Evolutionary conservation across 2,797 vertebrate species (phyloP), one percentile per base, ranked within the genome.

Genomic region (Schizopygopsis malacanthus): DNA sequence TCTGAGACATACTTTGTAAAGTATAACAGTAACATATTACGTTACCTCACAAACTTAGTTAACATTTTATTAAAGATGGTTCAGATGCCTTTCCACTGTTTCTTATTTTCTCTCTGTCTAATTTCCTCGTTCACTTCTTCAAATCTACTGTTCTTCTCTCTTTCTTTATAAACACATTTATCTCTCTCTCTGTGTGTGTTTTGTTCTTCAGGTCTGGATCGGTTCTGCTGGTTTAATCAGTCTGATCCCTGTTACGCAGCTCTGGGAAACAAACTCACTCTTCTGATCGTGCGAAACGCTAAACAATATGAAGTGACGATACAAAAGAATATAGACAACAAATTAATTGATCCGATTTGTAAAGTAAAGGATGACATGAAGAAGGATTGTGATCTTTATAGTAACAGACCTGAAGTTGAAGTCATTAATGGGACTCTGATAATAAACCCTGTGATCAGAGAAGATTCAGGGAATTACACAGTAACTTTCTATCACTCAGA

Each of bases 271-370:
- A 81, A 54, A n/a, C 63, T 69, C 65, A 52, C 4, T 50, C 18
- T 81, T 28, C 25, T 28, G 25, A 28, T 28, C 25, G 25, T 28
- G 65, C 18, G 5, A 47, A 41, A 63, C 1, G 0, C n/a, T 28
- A 3, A 3, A 33, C 6, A 0, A 11, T 1, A 12, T 43, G 0
- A 4, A 0, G 25, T 11, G 7, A 28, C 0, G 2, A 43, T 79
- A 45, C 0, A 0, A 20, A 63, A 79, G 39, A 61, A 0, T 7
- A 63, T 43, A 45, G 18, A 28, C 18, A 37, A 0, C 0, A 6
- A 2, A 18, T 0, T 0, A 16, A 0, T 0, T 52, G 8, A 28
- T 59, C 15, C 1, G 52, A 0, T 9, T 37, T 65, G 41, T 50
- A 65, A 0, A 67, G 61, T 81, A 43, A 67, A 37, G 61, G 33